Conservation (phyloP, 2,888 invertebrate species). For the Bombylius discolor region DNA sequence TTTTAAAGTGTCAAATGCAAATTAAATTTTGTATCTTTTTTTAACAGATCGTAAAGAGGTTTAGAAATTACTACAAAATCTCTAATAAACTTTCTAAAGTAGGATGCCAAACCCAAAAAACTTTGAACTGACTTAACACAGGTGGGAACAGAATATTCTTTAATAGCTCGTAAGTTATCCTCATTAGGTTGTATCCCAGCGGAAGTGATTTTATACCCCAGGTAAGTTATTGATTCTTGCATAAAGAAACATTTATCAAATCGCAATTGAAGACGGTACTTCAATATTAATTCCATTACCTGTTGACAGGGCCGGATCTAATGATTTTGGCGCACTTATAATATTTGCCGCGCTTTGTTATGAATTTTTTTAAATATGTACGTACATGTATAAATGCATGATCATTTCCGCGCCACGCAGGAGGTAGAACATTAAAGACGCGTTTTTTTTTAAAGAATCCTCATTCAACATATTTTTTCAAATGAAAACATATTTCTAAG, state of each 20-base stretch:
- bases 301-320: too few species aligned
- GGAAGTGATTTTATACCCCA: not conserved
- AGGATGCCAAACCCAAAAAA: conserved; percentile 2
- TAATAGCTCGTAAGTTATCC: too few species aligned
- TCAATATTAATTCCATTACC: not conserved
- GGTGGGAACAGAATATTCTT: not conserved
- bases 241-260: not conserved
- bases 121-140: not conserved
- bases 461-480: too few species aligned
- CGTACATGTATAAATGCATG: too few species aligned
- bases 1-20: conserved; percentile 16
- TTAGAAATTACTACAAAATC: conserved; percentile 14
- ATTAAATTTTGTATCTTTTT: conserved; percentile 9
- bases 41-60: conserved; percentile 14
- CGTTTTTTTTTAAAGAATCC: too few species aligned
- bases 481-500: too few species aligned
- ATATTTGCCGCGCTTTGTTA: too few species aligned
- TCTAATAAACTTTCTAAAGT: too few species aligned
- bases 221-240: not conserved
- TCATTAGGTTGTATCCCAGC: not conserved
- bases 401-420: too few species aligned
- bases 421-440: too few species aligned
- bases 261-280: not conserved
- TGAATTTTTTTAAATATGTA: too few species aligned
- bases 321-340: too few species aligned